These are phyloP conservation scores for Sturnira hondurensis DNA, from an alignment of 2,113 vertebrate species.

Conservation along the genomic window DNA sequence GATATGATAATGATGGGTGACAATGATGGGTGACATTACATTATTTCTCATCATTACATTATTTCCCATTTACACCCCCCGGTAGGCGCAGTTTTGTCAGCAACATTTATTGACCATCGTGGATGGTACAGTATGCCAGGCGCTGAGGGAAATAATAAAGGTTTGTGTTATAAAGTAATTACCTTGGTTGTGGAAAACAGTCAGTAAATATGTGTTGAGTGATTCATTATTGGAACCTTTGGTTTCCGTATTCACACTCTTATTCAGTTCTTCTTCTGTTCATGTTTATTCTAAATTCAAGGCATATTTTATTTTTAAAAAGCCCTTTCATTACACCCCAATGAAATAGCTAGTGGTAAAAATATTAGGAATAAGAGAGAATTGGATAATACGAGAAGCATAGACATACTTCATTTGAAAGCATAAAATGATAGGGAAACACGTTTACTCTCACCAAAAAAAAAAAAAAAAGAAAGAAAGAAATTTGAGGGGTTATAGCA, in stretches of 20 bases:
- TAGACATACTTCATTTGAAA: background rate
- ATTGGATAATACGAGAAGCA: background rate
- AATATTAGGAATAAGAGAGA: slow-evolving; percentile 21
- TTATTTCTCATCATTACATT: background rate
- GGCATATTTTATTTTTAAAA: background rate
- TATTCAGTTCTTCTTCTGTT: background rate
- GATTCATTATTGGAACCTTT: background rate
- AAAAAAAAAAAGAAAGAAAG: too few species aligned
- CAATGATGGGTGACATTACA: background rate
- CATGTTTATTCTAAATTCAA: slow-evolving; percentile 27
- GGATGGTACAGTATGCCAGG: background rate
- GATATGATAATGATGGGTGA: accelerated
- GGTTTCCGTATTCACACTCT: background rate
- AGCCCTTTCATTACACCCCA: slow-evolving; percentile 28
- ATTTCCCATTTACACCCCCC: background rate
- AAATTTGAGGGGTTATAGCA: background rate
- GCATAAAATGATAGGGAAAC: background rate
- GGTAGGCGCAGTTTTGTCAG: background rate
- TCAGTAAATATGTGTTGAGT: slow-evolving; percentile 24
- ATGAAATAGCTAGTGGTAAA: slow-evolving; percentile 6
- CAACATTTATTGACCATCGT: background rate
- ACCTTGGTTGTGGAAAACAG: background rate
- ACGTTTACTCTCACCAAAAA: background rate
- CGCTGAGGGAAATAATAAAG: background rate
- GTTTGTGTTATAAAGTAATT: slow-evolving; percentile 7